phyloP scores from a whole-genome alignment of 2,113 vertebrate species.

The Uropsilus gracilis region DNA sequence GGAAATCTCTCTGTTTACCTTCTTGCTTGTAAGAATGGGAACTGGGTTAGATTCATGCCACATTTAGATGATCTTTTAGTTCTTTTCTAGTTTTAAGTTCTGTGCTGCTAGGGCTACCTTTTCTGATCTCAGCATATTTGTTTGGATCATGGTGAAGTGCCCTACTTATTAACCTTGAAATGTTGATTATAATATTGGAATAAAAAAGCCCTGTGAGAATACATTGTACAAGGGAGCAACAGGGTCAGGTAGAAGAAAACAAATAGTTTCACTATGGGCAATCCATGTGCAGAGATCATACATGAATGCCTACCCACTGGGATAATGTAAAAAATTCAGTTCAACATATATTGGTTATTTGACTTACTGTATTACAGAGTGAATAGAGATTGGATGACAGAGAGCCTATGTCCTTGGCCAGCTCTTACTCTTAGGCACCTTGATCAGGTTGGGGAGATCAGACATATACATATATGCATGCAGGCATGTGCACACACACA shows the following conservation, averaged over 20 bases:
- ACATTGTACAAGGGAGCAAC: conserved; percentile 16
- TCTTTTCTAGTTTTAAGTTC: background rate
- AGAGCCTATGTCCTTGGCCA: background rate
- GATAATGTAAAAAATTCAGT: background rate
- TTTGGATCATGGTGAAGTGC: background rate
- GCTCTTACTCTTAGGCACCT: background rate
- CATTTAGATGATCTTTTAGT: background rate
- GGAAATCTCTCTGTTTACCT: background rate
- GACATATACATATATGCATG: background rate
- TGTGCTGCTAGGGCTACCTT: background rate
- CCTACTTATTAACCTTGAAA: conserved; percentile 45
- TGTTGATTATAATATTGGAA: conserved; percentile 23
- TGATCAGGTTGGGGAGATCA: background rate
- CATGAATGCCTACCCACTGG: background rate
- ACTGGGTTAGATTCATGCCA: background rate
- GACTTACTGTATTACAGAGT: background rate
- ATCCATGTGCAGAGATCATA: background rate
- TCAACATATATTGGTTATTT: background rate
- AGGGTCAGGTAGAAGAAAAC: background rate
- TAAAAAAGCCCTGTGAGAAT: conserved; percentile 24
- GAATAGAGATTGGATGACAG: background rate
- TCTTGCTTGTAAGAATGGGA: background rate
- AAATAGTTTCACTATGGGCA: background rate
- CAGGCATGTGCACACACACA: background rate
- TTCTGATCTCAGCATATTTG: conserved; percentile 24